Evolutionary conservation across 2,888 invertebrate genomes (phyloP).

Genomic region (Lathronympha strigana): DNA sequence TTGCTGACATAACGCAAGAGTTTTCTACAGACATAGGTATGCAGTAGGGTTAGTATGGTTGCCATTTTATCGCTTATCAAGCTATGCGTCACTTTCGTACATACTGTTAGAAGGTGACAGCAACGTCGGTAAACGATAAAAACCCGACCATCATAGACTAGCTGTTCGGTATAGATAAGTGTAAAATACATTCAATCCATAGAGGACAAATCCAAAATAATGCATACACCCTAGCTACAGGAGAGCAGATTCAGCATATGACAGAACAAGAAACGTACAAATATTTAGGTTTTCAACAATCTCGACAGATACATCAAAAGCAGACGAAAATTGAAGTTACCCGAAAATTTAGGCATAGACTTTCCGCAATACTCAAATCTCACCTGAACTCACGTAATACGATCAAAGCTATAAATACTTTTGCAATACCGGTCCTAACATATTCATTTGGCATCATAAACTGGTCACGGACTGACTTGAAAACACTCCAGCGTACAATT

Average conservation of each 20-base stretch:
- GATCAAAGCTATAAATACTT: slow-evolving; percentile 45
- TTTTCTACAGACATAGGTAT: slow-evolving; percentile 29
- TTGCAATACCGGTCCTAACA: slow-evolving; percentile 44
- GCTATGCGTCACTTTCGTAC: no score
- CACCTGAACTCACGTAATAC: slow-evolving; percentile 42
- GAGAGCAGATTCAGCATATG: slow-evolving; percentile 23
- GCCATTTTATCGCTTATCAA: no score
- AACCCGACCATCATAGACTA: no score
- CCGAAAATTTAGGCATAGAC: slow-evolving; percentile 36
- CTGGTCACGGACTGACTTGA: slow-evolving; percentile 44
- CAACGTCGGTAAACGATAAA: no score
- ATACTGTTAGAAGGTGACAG: no score
- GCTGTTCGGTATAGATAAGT: slow-evolving; percentile 38
- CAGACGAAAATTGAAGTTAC: slow-evolving; percentile 35
- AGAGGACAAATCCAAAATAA: not conserved
- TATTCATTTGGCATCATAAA: slow-evolving; percentile 47
- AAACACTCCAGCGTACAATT: slow-evolving; percentile 41
- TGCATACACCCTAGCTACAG: not conserved
- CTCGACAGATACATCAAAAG: slow-evolving; percentile 39
- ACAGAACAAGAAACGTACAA: slow-evolving; percentile 39
- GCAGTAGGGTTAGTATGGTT: no score
- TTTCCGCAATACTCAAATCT: slow-evolving; percentile 36
- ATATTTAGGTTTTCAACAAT: slow-evolving; percentile 43
- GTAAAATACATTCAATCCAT: slow-evolving; percentile 21
- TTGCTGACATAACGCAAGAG: slow-evolving; percentile 30